A percentile compares a stretch with the other conserved stretches of the same genome.
Conservation (phyloP, 2,113 vertebrate genomes). For the Pitta sordida region DNA sequence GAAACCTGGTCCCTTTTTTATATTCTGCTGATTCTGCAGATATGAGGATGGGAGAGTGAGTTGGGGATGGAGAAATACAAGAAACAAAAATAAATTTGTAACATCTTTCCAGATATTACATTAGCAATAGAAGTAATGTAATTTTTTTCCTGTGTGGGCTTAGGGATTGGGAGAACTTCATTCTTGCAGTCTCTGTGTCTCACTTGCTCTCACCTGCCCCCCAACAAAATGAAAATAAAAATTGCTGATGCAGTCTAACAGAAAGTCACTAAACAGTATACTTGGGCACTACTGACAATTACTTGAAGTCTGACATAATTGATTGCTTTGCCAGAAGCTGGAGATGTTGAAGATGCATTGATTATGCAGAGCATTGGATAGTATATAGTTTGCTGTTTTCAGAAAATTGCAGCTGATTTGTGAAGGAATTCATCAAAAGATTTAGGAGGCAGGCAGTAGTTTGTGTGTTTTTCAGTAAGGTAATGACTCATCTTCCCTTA, state of each 20-base stretch:
- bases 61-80: not conserved
- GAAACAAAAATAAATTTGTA: not conserved
- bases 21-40: not conserved
- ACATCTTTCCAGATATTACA: not conserved
- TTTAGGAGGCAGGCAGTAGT: not conserved
- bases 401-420: not conserved
- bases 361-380: not conserved
- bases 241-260: not conserved
- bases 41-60: not conserved
- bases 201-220: accelerated
- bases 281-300: not conserved
- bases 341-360: not conserved
- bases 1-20: not conserved
- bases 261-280: not conserved
- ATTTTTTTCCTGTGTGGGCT: not conserved
- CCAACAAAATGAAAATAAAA: not conserved
- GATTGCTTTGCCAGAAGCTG: constrained; percentile 7
- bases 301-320: not conserved
- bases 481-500: not conserved
- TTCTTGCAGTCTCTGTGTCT: not conserved
- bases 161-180: accelerated
- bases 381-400: not conserved
- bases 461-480: not conserved
- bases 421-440: not conserved
- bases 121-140: not conserved